Evolutionary conservation across 2,888 invertebrate species (phyloP).

Genomic region (Linyphia triangularis): DNA sequence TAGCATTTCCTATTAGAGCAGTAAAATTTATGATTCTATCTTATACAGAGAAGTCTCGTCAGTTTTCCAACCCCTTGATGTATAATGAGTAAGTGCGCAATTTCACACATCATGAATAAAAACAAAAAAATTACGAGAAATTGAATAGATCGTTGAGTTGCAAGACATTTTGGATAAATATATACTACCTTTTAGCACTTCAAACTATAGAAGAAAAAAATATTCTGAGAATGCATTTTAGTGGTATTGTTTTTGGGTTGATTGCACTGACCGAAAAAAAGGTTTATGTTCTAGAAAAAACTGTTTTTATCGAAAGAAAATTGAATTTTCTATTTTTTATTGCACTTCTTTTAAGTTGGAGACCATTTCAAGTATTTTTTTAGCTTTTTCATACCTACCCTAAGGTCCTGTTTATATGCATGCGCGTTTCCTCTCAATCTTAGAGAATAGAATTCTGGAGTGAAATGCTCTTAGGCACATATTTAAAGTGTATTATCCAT

Average conservation of each 20-base stretch:
- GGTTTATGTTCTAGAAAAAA: slow-evolving; percentile 5
- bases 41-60: background rate
- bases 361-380: slow-evolving; percentile 6
- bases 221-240: slow-evolving; percentile 33
- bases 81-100: background rate
- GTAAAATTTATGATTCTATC: background rate
- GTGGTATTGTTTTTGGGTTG: slow-evolving; percentile 49
- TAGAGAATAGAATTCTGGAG: background rate
- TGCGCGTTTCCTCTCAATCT: background rate
- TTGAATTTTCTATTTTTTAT: slow-evolving; percentile 39
- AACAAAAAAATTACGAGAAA: slow-evolving; percentile 21
- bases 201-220: slow-evolving; percentile 6
- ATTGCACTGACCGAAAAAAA: slow-evolving; percentile 46
- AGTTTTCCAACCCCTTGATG: background rate
- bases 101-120: background rate
- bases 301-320: slow-evolving; percentile 45
- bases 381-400: background rate
- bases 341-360: slow-evolving; percentile 10
- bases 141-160: slow-evolving; percentile 6
- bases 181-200: slow-evolving; percentile 18
- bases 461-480: background rate
- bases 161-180: background rate
- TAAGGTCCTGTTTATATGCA: slow-evolving; percentile 49
- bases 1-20: background rate
- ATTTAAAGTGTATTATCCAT: background rate